These are phyloP conservation scores for Cephus pulcher DNA, from an alignment of 2,888 invertebrate species.

Conservation along the genomic window DNA sequence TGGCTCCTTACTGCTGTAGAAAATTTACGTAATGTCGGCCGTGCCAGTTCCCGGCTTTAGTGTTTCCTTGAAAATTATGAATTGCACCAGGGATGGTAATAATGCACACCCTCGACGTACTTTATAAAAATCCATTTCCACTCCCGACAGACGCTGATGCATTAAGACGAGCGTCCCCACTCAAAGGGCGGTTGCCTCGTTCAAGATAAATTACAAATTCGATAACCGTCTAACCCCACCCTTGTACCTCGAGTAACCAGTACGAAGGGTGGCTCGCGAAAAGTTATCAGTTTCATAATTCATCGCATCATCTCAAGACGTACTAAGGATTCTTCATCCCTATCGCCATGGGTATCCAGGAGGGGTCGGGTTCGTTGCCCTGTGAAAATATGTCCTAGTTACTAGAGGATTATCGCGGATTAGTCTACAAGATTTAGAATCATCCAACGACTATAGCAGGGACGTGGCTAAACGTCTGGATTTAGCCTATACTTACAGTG, in stretches of 20 bases:
- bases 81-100: conserved; percentile 19
- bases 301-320: conserved; percentile 28
- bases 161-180: conserved; percentile 35
- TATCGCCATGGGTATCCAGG: conserved; percentile 17
- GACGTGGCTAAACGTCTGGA: conserved; percentile 47
- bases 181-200: conserved; percentile 16
- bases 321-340: background rate
- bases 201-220: conserved; percentile 45
- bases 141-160: conserved; percentile 22
- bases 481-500: conserved; percentile 39
- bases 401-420: conserved; percentile 56
- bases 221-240: conserved; percentile 33
- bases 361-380: conserved; percentile 26
- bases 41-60: background rate
- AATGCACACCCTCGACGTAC: conserved; percentile 27
- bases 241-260: background rate
- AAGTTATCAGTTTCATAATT: conserved; percentile 57
- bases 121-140: conserved; percentile 41
- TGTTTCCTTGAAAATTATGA: conserved; percentile 19
- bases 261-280: conserved; percentile 26
- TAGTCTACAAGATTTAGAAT: conserved; percentile 54
- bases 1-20: background rate
- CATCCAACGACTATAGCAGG: conserved; percentile 33
- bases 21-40: background rate
- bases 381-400: conserved; percentile 58